These are phyloP conservation scores for Odontocerum albicorne DNA, from an alignment of 2,888 invertebrate genomes.

Conservation along the genomic window DNA sequence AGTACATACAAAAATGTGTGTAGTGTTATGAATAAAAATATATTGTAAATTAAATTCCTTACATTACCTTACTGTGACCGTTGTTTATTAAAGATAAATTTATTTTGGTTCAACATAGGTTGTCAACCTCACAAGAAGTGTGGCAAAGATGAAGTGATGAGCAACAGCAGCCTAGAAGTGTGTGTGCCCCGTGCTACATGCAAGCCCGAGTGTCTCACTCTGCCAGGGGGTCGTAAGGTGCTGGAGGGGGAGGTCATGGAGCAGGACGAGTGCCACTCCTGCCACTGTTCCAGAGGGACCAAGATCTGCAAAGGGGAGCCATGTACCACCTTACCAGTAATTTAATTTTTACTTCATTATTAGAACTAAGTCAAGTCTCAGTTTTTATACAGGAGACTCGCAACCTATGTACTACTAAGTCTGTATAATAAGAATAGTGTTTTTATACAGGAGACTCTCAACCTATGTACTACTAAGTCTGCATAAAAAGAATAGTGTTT, in stretches of 20 bases:
- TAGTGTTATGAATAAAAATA: too few relatives aligned
- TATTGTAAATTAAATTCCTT: too few relatives aligned
- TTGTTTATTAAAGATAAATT: too few relatives aligned
- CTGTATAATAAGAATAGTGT: too few relatives aligned
- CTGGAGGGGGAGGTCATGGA: slow-evolving; percentile 78
- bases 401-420: too few relatives aligned
- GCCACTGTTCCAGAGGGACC: slow-evolving; percentile 71
- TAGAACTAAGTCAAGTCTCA: too few relatives aligned
- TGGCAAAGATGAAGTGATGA: slow-evolving; percentile 70
- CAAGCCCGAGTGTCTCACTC: slow-evolving; percentile 67
- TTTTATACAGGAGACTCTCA: too few relatives aligned
- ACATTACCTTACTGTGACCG: too few relatives aligned
- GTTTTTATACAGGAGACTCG: not conserved
- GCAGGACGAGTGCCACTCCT: slow-evolving; percentile 79
- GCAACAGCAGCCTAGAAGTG: slow-evolving; percentile 65
- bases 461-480: too few relatives aligned
- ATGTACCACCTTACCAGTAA: slow-evolving; percentile 51
- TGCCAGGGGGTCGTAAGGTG: slow-evolving; percentile 63
- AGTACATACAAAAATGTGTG: too few relatives aligned
- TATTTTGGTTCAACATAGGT: too few relatives aligned
- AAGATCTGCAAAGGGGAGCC: slow-evolving; percentile 72
- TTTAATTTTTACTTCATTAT: not conserved
- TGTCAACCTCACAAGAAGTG: slow-evolving; percentile 73
- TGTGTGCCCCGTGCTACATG: slow-evolving; percentile 78
- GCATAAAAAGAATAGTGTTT: too few relatives aligned